Conservation (phyloP, 2,113 vertebrate species). For the Labeo rohita region DNA sequence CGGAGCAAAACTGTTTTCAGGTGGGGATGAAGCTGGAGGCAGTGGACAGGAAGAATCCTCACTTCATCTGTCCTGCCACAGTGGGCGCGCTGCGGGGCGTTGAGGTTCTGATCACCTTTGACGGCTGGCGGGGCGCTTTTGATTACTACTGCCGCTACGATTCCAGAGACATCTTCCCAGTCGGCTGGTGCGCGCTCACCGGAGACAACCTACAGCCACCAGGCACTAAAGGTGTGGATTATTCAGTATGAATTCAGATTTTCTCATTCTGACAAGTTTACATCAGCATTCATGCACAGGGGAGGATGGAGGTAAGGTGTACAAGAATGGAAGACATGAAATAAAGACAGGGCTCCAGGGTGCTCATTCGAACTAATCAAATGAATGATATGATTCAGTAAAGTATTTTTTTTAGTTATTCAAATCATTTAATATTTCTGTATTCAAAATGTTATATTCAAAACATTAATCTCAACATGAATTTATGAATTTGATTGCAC, state of each 20-base stretch:
- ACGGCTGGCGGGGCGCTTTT: slow-evolving; percentile 98
- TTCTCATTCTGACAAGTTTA: background rate
- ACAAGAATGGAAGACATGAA: background rate
- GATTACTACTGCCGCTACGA: slow-evolving; percentile 99
- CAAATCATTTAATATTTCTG: too few relatives aligned
- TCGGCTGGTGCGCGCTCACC: slow-evolving; percentile 96
- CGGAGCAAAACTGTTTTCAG: slow-evolving; percentile 95
- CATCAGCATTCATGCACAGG: background rate
- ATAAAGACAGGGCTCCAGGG: too few relatives aligned
- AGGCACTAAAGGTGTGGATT: slow-evolving; percentile 89
- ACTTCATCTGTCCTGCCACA: slow-evolving; percentile 98
- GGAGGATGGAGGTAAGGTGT: background rate
- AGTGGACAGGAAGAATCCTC: slow-evolving; percentile 98
- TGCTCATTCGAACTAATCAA: too few relatives aligned
- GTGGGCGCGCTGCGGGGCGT: slow-evolving; percentile 96
- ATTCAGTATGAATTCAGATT: background rate
- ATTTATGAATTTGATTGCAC: too few relatives aligned
- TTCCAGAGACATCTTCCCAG: slow-evolving; percentile 98
- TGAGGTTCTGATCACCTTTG: slow-evolving; percentile 98
- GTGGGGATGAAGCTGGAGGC: slow-evolving; percentile 99
- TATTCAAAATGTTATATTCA: too few relatives aligned
- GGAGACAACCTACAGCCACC: slow-evolving; percentile 98
- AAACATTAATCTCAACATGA: too few relatives aligned
- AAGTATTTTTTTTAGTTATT: too few relatives aligned
- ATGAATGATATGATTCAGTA: too few relatives aligned